Base-by-base conservation (phyloP, 2,113 vertebrate genomes). In the Pluvianellus socialis region DNA sequence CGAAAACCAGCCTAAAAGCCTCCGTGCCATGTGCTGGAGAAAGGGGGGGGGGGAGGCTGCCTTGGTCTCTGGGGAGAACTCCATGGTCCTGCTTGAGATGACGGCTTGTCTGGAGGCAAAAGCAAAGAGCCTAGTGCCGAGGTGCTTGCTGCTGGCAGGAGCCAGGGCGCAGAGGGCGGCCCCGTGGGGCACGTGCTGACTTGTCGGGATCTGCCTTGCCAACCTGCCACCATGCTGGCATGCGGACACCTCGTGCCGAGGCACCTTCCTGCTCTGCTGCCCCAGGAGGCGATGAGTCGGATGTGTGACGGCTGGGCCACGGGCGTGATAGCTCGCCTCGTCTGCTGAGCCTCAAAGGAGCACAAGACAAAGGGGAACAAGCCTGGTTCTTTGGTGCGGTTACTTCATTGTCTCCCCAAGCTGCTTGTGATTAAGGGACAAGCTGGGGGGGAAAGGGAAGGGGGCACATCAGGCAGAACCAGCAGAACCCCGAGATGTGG, bases 401-500 rank as follows among this genome's bases (percentile, higher is more conserved):
- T 97, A 67, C 77, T 97, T 88, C 98, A 98, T 96, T 98, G 98
- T 88, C 80, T 94, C 73, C 58, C 80, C 94, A 92, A 94, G 95
- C 97, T 98, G 98, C 92, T 96, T 91, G 73, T 89, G 85, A 94
- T 97, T 98, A 97, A 96, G 97, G 55, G 79, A 77, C 44, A 70
- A 88, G 79, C 93, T 82, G 45, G 42, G 18, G 49, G 27, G 21
- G 28, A 28, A 23, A 30, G 28, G 38, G 33, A 62, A 40, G 9
- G 80, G 93, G 74, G 53, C 67, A 94, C 72, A 62, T 67, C 18
- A 44, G 90, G 86, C 52, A 84, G 72, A 88, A 85, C 44, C 3
- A 0, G 28, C 53, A 71, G 80, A 71, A 47, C 82, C 74, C 83
- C 0, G 0, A 87, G 40, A 33, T 72, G 66, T 8, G 26, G 47